phyloP scores from a whole-genome alignment of 37 sponge, comb jelly and placozoan genomes.

The Oopsacas minuta region DNA sequence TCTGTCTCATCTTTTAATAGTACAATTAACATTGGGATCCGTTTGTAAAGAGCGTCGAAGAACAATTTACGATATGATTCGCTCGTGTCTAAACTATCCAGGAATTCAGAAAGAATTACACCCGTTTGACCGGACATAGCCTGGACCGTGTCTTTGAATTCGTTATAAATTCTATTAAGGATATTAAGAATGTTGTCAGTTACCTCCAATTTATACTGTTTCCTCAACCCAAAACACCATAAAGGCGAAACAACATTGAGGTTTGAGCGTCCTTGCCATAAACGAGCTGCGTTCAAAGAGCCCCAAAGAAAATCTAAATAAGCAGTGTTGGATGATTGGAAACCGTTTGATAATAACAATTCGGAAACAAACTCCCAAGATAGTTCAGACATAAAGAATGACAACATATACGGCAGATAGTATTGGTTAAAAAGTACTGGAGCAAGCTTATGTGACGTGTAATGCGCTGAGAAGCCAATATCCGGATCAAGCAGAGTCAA shows the following conservation, averaged over 20 bases:
- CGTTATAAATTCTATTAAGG: background rate
- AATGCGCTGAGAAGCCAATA: background rate
- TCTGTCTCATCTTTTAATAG: background rate
- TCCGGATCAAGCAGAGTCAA: background rate
- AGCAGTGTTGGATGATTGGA: background rate
- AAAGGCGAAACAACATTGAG: background rate
- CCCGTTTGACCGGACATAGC: background rate
- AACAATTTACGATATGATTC: background rate
- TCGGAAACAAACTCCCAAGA: conserved; percentile 6
- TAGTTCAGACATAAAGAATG: conserved; percentile 7
- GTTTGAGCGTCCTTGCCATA: background rate
- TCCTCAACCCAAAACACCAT: conserved; percentile 3
- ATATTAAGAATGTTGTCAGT: background rate
- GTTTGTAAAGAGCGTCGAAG: conserved; percentile 3
- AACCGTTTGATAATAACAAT: background rate
- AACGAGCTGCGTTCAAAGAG: background rate
- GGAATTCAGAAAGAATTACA: background rate
- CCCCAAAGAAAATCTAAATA: conserved; percentile 8
- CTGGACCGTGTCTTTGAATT: background rate
- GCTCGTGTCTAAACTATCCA: background rate
- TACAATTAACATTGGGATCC: conserved; percentile 14
- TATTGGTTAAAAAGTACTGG: background rate
- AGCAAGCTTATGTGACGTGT: background rate
- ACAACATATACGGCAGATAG: background rate
- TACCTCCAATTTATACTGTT: background rate